Evolutionary conservation across 2,888 invertebrate species (phyloP).

Genomic region (Tricholauxania praeusta): DNA sequence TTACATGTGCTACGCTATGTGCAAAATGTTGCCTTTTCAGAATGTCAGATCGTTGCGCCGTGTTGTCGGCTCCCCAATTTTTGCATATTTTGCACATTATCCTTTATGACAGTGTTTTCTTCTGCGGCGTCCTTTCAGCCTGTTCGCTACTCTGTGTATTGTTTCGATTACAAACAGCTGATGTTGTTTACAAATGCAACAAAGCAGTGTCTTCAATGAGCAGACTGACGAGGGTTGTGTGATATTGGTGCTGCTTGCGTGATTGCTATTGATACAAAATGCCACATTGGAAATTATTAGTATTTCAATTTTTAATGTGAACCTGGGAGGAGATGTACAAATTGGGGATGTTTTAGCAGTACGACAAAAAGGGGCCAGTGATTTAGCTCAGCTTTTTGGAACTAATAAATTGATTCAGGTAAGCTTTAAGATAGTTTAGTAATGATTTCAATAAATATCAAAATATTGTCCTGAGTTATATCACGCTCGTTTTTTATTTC

Average conservation of each 20-base stretch:
- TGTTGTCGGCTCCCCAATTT: constrained; percentile 8
- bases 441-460: too few relatives aligned
- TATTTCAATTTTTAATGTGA: constrained; percentile 25
- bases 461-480: too few relatives aligned
- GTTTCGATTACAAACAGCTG: constrained; percentile 35
- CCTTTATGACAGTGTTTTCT: constrained; percentile 35
- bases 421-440: too few relatives aligned
- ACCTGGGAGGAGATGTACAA: too few relatives aligned
- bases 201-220: too few relatives aligned
- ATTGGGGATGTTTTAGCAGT: too few relatives aligned
- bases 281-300: constrained; percentile 30
- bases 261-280: constrained; percentile 33
- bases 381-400: too few relatives aligned
- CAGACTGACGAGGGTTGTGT: background rate
- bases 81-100: constrained; percentile 43
- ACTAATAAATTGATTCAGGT: too few relatives aligned
- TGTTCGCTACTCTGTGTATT: background rate
- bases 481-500: too few relatives aligned
- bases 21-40: constrained; percentile 30
- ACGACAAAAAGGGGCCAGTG: too few relatives aligned
- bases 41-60: constrained; percentile 9
- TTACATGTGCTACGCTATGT: constrained; percentile 15
- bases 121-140: background rate
- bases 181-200: constrained; percentile 37
- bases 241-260: constrained; percentile 1